A percentile compares a stretch with the other conserved stretches of the same genome.
Conservation (phyloP, 2,888 invertebrate species). For the Rambutsinella grinnellia region DNA sequence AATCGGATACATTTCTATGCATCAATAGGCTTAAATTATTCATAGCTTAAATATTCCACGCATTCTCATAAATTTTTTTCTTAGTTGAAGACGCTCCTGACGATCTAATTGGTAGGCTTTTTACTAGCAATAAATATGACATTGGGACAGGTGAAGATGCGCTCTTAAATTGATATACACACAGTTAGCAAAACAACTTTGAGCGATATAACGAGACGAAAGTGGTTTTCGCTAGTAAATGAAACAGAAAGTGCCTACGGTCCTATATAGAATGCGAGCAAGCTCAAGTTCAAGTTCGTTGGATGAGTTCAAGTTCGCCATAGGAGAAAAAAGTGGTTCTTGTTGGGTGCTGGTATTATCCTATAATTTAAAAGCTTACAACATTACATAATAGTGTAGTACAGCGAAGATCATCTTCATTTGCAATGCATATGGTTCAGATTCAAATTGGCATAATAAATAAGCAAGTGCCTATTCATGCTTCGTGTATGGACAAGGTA, state of each 20-base stretch:
- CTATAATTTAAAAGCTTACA: background rate
- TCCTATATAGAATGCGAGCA: background rate
- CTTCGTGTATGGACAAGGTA: too few relatives aligned
- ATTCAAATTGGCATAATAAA: too few relatives aligned
- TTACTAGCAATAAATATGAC: background rate
- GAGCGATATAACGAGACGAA: too few relatives aligned
- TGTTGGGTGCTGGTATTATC: background rate
- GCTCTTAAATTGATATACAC: background rate
- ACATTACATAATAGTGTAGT: too few relatives aligned
- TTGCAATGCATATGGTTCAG: background rate
- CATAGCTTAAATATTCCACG: background rate
- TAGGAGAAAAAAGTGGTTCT: background rate
- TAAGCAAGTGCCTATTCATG: too few relatives aligned
- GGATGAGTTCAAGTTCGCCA: constrained; percentile 29
- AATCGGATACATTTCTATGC: too few relatives aligned
- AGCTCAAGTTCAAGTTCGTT: constrained; percentile 42
- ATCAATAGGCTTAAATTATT: too few relatives aligned
- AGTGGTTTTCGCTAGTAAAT: too few relatives aligned
- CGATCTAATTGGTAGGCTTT: background rate
- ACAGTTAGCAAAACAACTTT: background rate
- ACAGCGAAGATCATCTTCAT: background rate
- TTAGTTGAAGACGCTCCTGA: background rate
- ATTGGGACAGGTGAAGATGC: background rate
- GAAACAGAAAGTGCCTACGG: background rate
- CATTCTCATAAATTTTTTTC: too few relatives aligned